Base-by-base conservation (phyloP, 2,797 vertebrate species). In the Acropternis orthonyx region DNA sequence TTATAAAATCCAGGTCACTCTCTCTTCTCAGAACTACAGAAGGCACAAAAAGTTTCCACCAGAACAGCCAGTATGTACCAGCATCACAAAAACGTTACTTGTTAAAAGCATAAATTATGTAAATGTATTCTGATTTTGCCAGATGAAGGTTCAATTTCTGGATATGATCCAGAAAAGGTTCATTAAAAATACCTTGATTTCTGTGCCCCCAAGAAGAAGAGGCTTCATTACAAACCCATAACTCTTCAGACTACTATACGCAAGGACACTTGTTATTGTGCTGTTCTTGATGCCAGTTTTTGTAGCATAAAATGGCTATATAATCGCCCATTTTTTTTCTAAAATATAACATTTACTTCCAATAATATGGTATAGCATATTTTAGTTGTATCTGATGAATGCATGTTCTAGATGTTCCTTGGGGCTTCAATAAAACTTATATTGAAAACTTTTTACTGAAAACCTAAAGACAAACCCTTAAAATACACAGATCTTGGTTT, bases 51-150 rank as follows among this genome's bases (percentile, higher is more conserved):
- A 49, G 13, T 46, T 86, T 66, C 72, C 15, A 82, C 12, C 41
- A 72, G 72, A 74, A 69, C 20, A 90, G 62, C 26, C 41, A 77
- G 56, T 22, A 44, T 67, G 23, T 28, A 85, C 54, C 44, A 68
- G 44, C 58, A 88, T 14, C 41, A 83, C 54, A 65, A 71, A 90
- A 88, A 48, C 13, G 19, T 7, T 52, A 43, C 49, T 66, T 41
- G 8, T 41, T 63, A 78, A 85, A 92, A 95, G 67, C 26, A 85
- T n/a, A 87, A 87, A 86, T 59, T 20, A 63, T 37, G 21, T 30
- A 68, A 68, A 36, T 36, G 49, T 32, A 55, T 43, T 85, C 44
- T 17, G 10, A 49, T 43, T 56, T 74, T 3, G 8, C 12, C 39
- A 89, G 26, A 76, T 12, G 21, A 85, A 85, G 23, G 21, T 8